These are phyloP conservation scores for Busarellus nigricollis DNA, from an alignment of 2,797 vertebrate species.

Conservation along the genomic window DNA sequence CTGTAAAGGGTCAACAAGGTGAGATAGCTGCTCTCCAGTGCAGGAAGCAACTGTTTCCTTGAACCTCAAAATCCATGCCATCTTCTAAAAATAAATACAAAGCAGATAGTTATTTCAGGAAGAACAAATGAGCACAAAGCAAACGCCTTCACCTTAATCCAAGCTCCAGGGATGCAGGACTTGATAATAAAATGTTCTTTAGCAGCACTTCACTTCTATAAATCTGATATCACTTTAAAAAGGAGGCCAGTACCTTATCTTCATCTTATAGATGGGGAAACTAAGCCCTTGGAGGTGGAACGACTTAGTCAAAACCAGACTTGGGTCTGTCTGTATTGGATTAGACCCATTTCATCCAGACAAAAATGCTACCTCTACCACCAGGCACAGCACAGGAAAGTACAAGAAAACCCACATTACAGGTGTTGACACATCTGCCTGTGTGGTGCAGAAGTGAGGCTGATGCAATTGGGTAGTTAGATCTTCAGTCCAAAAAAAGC, in stretches of 20 bases:
- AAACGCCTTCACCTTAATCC: background rate
- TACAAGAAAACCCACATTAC: background rate
- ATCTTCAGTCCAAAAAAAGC: background rate
- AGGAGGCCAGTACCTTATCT: background rate
- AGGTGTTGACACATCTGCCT: background rate
- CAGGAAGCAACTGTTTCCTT: background rate
- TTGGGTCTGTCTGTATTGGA: background rate
- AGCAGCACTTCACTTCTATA: background rate
- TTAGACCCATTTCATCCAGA: background rate
- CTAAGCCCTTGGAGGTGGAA: background rate
- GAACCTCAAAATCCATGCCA: background rate
- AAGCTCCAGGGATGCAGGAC: background rate
- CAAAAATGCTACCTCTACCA: background rate
- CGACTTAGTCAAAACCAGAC: background rate
- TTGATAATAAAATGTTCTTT: background rate
- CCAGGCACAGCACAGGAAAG: background rate
- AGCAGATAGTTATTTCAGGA: background rate
- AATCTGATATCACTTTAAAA: background rate
- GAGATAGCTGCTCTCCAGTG: background rate
- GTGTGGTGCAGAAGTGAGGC: background rate
- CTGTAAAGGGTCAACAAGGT: background rate
- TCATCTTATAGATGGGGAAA: background rate
- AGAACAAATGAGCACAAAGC: background rate
- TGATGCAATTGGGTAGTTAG: background rate
- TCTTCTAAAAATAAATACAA: slow-evolving; percentile 23